Evolutionary conservation across 2,113 vertebrate species (phyloP).

Genomic region (Nibea albiflora): DNA sequence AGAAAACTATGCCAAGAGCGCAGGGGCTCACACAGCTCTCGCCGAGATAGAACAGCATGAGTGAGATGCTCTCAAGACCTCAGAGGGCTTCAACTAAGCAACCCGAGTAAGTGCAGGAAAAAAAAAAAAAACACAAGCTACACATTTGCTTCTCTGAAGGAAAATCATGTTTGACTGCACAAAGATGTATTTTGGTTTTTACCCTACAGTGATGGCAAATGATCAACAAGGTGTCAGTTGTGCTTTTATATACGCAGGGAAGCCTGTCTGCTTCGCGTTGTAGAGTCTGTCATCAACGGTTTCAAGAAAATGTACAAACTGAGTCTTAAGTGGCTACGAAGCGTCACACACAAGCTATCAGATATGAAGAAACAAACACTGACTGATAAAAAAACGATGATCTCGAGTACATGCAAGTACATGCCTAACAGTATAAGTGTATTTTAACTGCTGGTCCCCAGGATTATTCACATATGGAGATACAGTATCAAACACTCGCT

Average conservation of each 20-base stretch:
- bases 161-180: conserved; percentile 13
- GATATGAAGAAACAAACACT: not conserved
- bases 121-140: conserved; percentile 15
- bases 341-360: no score
- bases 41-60: conserved; percentile 49
- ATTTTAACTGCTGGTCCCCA: not conserved
- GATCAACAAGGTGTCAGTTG: not conserved
- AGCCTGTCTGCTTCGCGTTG: not conserved
- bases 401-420: not conserved
- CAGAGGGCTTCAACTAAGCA: conserved; percentile 50
- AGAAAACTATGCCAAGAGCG: conserved; percentile 72
- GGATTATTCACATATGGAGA: not conserved
- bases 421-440: no score
- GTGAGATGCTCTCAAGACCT: conserved; percentile 53
- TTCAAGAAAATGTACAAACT: conserved; percentile 6
- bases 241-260: not conserved
- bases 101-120: conserved; percentile 11
- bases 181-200: conserved; percentile 20
- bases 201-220: not conserved
- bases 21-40: conserved; percentile 60
- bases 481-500: not conserved
- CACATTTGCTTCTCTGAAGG: conserved; percentile 17
- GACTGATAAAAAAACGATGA: not conserved
- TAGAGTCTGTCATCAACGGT: not conserved
- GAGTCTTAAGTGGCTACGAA: not conserved